phyloP scores from a whole-genome alignment of 2,797 vertebrate genomes.

The Synaphobranchus kaupii region DNA sequence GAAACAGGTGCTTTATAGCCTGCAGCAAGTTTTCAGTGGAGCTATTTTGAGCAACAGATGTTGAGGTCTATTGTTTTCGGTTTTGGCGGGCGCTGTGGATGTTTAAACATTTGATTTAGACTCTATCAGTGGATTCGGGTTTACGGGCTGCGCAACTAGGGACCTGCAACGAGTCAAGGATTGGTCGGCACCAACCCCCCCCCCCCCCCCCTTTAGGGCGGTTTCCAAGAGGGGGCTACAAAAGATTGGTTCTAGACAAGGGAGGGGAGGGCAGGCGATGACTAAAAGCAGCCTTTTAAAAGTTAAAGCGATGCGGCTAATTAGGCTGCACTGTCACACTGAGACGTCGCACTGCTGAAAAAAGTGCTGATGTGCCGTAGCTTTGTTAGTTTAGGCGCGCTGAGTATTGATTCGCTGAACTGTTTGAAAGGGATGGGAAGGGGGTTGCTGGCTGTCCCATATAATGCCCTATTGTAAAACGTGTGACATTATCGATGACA shows the following conservation, averaged over 20 bases:
- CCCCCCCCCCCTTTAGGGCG: background rate
- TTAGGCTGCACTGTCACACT: background rate
- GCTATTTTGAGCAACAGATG: background rate
- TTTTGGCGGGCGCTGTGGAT: slow-evolving; percentile 23
- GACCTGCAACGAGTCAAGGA: background rate
- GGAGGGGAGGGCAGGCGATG: background rate
- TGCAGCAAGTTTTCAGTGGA: background rate
- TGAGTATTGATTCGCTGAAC: background rate
- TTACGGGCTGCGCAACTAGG: background rate
- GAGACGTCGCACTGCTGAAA: background rate
- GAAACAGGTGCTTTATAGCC: too few species aligned
- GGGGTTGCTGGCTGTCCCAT: background rate
- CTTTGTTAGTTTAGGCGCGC: slow-evolving; percentile 22
- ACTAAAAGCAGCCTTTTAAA: slow-evolving; percentile 25
- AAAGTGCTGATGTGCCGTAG: background rate
- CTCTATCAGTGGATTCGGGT: background rate
- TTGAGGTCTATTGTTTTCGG: background rate
- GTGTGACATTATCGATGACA: background rate
- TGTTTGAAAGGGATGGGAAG: background rate
- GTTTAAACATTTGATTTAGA: slow-evolving; percentile 24
- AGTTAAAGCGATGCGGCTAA: slow-evolving; percentile 33
- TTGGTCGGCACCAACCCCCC: background rate
- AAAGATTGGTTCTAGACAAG: background rate
- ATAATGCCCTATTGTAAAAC: background rate
- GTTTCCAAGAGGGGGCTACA: background rate